Conservation (phyloP, 2,113 vertebrate species). For the Agelaius tricolor region DNA sequence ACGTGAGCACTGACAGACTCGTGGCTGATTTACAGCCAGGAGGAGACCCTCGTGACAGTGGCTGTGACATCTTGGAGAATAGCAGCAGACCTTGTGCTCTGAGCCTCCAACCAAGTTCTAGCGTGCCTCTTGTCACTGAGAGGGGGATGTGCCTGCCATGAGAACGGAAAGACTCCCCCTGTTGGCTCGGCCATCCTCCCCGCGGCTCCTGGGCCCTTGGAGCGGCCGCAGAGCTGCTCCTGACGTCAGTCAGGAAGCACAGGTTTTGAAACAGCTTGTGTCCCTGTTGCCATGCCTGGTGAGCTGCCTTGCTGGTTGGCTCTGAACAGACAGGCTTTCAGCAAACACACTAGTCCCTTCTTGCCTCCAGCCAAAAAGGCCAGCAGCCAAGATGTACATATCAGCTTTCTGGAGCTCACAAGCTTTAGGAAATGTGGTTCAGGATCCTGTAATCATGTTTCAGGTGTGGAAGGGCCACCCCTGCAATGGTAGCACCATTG, state of each 20-base stretch:
- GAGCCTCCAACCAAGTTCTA: not conserved
- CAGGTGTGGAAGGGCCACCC: not conserved
- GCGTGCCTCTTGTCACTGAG: not conserved
- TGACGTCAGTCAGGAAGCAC: slow-evolving; percentile 43
- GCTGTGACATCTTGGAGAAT: rapidly evolving
- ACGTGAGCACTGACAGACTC: not conserved
- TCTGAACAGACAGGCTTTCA: slow-evolving; percentile 19
- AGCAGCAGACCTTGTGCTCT: not conserved
- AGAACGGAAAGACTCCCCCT: not conserved
- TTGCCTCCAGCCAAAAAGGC: not conserved
- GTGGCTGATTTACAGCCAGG: not conserved
- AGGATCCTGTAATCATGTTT: not conserved
- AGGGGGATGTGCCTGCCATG: not conserved
- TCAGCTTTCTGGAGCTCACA: not conserved
- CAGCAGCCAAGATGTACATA: not conserved
- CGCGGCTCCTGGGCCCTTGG: rapidly evolving
- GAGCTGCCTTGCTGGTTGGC: not conserved
- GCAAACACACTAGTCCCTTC: not conserved
- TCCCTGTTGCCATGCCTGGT: not conserved
- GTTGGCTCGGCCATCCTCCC: not conserved
- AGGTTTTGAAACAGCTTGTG: slow-evolving; percentile 43
- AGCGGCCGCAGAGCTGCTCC: not conserved
- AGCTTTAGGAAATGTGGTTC: not conserved
- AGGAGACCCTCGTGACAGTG: not conserved
- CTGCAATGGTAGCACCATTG: not conserved